Evolutionary conservation across 2,797 vertebrate species (phyloP), one percentile per base, ranked within the genome.

Genomic region (Bradypodion pumilum): DNA sequence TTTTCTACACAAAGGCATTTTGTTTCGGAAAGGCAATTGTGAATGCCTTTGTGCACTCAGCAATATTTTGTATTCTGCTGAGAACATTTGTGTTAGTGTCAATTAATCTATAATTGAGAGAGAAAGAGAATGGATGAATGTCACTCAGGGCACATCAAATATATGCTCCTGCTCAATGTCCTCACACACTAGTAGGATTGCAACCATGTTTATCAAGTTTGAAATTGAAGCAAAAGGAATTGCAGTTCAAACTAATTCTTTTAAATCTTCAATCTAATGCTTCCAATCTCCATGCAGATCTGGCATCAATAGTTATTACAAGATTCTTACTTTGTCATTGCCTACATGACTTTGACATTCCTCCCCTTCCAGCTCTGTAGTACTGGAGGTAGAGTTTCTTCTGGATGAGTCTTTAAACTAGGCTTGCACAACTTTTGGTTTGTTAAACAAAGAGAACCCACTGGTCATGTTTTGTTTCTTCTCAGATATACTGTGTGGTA

Each of bases 21-120:
- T 87, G 77, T 89, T 93, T 93, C 85, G 85, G 83, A 92, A 93
- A 89, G 56, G 92, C 88, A 92, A 85, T 72, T 89, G 83, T 80
- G 89, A 91, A 92, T 91, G 78, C 35, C 80, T 95, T 91, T 92
- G 90, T 95, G 89, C 93, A 91, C 86, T 92, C 87, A 91, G 90
- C 87, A 93, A 80, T 89, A 89, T 89, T 94, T 89, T 91, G 60
- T 92, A 91, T 92, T 92, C 86, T 89, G 63, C 83, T 87, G 82
- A 59, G 88, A 94, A 80, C 74, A 91, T 84, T 93, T 91, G 5
- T 90, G 74, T 91, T 87, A 90, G 79, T 46, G 76, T 86, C 78
- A 93, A 93, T 94, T 94, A 91, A 92, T 80, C 76, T 87, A 82
- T 78, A 90, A 92, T 91, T 93, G 78, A 52, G 83, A 85, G 5